Percentiles rank a stretch among this genome's conserved stretches.
Evolutionary conservation across 2,888 invertebrate genomes (phyloP).

Genomic region (Ypsolopha scabrella): DNA sequence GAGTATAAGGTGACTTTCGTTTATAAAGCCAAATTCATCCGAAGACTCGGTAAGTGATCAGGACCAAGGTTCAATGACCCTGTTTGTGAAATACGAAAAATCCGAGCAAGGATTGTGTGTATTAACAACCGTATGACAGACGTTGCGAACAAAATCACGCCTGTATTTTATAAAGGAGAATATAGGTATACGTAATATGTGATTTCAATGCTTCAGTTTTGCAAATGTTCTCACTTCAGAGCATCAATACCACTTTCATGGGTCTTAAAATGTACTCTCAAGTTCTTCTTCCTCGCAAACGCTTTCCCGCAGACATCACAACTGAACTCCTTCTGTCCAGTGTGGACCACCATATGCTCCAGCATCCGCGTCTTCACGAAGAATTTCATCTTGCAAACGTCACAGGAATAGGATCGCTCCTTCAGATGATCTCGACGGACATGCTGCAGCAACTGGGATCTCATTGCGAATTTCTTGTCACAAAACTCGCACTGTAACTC

Average conservation of each 20-base stretch:
- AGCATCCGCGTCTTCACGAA: slow-evolving; percentile 56
- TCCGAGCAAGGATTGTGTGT: too few species aligned
- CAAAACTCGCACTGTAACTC: slow-evolving; percentile 55
- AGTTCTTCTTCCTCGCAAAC: slow-evolving; percentile 56
- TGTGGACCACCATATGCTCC: slow-evolving; percentile 60
- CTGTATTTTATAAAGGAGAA: too few species aligned
- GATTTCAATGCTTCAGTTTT: not conserved
- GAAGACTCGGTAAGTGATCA: too few species aligned
- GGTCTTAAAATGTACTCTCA: slow-evolving; percentile 52
- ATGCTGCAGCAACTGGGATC: slow-evolving; percentile 48
- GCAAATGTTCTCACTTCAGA: not conserved
- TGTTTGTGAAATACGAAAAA: too few species aligned
- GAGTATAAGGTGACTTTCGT: too few species aligned
- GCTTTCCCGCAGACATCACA: slow-evolving; percentile 73
- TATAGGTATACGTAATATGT: too few species aligned
- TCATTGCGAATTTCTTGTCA: slow-evolving; percentile 53
- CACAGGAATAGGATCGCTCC: slow-evolving; percentile 53
- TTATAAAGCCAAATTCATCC: too few species aligned
- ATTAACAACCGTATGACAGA: too few species aligned
- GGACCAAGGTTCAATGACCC: too few species aligned
- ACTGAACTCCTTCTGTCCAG: slow-evolving; percentile 65
- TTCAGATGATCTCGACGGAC: slow-evolving; percentile 55
- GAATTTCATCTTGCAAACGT: slow-evolving; percentile 57
- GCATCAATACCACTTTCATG: not conserved
- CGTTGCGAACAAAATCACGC: too few species aligned